Evolutionary conservation across 2,888 invertebrate species (phyloP).

Genomic region (Drosophila engyochracea): DNA sequence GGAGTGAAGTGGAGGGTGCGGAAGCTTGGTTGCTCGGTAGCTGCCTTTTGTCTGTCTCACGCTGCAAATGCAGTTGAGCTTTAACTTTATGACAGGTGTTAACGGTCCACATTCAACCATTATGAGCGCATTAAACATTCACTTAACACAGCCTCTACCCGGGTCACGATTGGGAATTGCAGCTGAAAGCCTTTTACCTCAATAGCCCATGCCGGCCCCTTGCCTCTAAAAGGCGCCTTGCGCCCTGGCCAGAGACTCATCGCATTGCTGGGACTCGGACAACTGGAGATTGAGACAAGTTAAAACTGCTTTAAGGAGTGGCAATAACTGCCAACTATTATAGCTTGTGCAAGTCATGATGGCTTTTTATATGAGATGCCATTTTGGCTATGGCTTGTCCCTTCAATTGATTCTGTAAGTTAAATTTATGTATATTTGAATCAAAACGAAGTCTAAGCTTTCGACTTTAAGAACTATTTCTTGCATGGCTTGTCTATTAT

Average conservation of each 20-base stretch:
- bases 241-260: neutral
- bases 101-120: conserved; percentile 59
- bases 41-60: conserved; percentile 11
- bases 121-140: conserved; percentile 62
- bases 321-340: conserved; percentile 3
- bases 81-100: conserved; percentile 75
- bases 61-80: conserved; percentile 62
- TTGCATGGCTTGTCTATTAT: neutral
- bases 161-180: conserved; percentile 50
- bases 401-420: neutral
- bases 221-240: conserved; percentile 6
- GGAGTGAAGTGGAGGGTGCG: neutral
- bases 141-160: conserved; percentile 44
- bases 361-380: neutral
- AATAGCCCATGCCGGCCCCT: conserved; percentile 21
- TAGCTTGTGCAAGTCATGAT: neutral
- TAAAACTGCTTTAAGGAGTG: neutral
- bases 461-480: neutral
- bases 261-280: neutral
- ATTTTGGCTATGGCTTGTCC: neutral
- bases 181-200: conserved; percentile 33
- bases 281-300: neutral
- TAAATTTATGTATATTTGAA: neutral
- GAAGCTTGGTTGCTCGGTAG: conserved; percentile 18
- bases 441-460: neutral